These are phyloP conservation scores for Cynopterus brachyotis DNA, from an alignment of 2,113 vertebrate species.

Conservation along the genomic window DNA sequence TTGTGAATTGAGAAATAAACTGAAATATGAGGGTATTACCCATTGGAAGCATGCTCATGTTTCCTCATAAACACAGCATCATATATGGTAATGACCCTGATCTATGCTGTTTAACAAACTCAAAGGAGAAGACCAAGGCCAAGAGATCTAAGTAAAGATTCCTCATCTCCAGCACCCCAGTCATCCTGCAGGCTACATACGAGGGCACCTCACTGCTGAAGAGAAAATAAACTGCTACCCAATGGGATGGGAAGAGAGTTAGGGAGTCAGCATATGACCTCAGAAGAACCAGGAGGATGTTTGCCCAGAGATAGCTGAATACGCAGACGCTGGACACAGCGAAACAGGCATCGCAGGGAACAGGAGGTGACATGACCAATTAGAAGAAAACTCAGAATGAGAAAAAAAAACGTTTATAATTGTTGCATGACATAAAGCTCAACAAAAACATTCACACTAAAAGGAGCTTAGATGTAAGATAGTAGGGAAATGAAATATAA, in stretches of 20 bases:
- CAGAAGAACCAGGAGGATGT: background rate
- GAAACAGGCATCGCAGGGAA: fast-evolving
- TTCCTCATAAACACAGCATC: background rate
- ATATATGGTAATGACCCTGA: background rate
- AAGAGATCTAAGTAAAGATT: background rate
- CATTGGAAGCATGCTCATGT: background rate
- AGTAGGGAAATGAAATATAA: background rate
- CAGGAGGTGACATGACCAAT: background rate
- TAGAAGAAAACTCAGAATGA: background rate
- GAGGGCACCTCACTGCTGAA: background rate
- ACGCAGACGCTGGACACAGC: fast-evolving
- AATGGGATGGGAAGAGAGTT: background rate
- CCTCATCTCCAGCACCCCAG: fast-evolving
- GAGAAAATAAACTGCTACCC: background rate
- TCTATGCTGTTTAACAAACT: background rate
- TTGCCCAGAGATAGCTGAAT: background rate
- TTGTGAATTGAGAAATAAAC: background rate
- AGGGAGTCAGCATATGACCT: background rate
- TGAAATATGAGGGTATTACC: background rate
- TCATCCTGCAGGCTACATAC: fast-evolving
- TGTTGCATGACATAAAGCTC: background rate
- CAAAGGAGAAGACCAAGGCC: background rate
- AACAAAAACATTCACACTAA: background rate
- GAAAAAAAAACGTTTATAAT: background rate
- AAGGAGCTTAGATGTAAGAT: background rate